phyloP scores from a whole-genome alignment of 2,888 invertebrate species.

The Ariolimax columbianus region DNA sequence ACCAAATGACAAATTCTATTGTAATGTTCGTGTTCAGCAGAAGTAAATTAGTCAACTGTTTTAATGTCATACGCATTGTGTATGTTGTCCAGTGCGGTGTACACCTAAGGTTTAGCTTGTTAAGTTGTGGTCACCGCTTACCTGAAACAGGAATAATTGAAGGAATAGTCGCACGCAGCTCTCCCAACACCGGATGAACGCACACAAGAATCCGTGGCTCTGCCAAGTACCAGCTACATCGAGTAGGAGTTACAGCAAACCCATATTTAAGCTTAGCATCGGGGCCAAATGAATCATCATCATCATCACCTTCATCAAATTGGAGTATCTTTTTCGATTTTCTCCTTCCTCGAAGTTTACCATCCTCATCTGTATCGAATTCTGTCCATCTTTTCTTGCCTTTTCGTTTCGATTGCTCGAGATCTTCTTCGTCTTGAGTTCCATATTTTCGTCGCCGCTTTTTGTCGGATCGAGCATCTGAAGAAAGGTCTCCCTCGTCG shows the following conservation, averaged over 20 bases:
- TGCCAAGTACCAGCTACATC: slow-evolving; percentile 27
- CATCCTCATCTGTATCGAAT: no score
- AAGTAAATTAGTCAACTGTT: no score
- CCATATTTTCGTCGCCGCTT: not conserved
- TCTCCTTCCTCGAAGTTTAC: not conserved
- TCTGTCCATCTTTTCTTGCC: not conserved
- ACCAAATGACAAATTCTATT: no score
- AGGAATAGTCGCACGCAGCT: slow-evolving; percentile 6
- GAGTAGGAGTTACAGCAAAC: not conserved
- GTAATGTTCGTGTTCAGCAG: no score
- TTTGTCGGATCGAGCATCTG: not conserved
- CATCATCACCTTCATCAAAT: no score
- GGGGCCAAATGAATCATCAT: not conserved
- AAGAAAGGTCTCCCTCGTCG: not conserved
- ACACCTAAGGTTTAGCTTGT: no score
- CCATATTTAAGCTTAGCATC: not conserved
- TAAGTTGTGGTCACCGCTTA: not conserved
- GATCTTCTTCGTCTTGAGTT: not conserved
- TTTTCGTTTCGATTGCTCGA: not conserved
- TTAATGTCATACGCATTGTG: not conserved
- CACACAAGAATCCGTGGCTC: slow-evolving; percentile 32
- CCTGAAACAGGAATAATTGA: not conserved
- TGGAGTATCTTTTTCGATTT: no score
- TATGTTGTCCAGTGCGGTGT: no score
- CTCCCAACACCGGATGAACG: slow-evolving; percentile 33